A percentile compares a stretch with the other conserved stretches of the same genome.
Evolutionary conservation across 2,797 vertebrate genomes (phyloP).

Genomic region (Pseudomugil gertrudae): DNA sequence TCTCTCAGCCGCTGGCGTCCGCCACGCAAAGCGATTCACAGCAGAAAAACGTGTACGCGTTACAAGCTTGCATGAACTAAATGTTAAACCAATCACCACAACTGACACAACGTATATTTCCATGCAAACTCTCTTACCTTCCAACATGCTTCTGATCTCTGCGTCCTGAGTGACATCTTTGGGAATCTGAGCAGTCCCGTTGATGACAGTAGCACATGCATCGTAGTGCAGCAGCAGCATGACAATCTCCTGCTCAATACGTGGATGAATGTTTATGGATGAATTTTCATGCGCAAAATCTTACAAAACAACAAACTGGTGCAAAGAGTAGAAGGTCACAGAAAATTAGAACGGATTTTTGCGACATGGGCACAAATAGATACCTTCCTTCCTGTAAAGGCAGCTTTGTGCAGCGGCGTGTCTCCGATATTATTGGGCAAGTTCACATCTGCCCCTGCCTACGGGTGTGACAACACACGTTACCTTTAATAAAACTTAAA

Average conservation of each 20-base stretch:
- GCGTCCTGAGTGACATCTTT: constrained; percentile 91
- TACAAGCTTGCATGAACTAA: background rate
- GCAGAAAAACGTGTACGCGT: background rate
- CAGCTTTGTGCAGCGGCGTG: constrained; percentile 93
- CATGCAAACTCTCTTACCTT: constrained; percentile 83
- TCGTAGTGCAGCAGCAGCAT: constrained; percentile 92
- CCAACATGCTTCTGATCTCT: constrained; percentile 93
- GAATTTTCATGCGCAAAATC: constrained; percentile 69
- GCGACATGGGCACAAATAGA: background rate
- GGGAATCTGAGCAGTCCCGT: constrained; percentile 93
- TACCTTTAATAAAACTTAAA: constrained; percentile 9
- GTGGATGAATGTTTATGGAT: constrained; percentile 50
- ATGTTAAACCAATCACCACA: constrained; percentile 10
- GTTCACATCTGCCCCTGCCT: constrained; percentile 92
- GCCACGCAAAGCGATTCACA: background rate
- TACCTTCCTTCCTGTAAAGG: constrained; percentile 96
- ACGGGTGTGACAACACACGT: constrained; percentile 19
- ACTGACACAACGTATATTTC: background rate
- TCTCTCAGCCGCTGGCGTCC: constrained; percentile 87
- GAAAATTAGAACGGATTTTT: background rate
- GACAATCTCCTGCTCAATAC: constrained; percentile 90
- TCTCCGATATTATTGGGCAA: constrained; percentile 94
- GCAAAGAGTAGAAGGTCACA: constrained; percentile 13
- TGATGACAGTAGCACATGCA: constrained; percentile 90
- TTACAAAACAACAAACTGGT: constrained; percentile 19